These are phyloP conservation scores for Patella depressa DNA, from an alignment of 2,888 invertebrate species.

Conservation along the genomic window DNA sequence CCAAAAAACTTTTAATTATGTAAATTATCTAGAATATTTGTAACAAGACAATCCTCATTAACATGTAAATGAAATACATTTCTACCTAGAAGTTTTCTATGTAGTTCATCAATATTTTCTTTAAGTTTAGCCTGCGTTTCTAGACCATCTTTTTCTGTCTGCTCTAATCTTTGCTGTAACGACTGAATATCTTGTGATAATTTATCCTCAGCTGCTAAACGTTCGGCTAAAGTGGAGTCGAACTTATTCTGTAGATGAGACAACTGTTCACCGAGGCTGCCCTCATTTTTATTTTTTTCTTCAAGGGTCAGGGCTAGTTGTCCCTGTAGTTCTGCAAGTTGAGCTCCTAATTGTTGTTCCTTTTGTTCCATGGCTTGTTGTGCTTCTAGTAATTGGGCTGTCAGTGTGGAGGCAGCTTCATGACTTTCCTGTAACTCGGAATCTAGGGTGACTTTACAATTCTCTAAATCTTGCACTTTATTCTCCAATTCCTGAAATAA, in stretches of 20 bases:
- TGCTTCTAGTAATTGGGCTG: slow-evolving; percentile 24
- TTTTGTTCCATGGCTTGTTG: slow-evolving; percentile 17
- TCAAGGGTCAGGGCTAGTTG: slow-evolving; percentile 44
- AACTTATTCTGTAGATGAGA: slow-evolving; percentile 49
- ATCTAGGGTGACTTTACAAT: slow-evolving; percentile 50
- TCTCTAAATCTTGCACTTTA: slow-evolving; percentile 63
- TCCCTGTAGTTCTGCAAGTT: slow-evolving; percentile 41
- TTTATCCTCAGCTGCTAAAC: not conserved
- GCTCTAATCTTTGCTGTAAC: slow-evolving; percentile 22
- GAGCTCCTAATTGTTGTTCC: slow-evolving; percentile 70
- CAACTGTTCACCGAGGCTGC: slow-evolving; percentile 40
- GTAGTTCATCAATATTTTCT: slow-evolving; percentile 43
- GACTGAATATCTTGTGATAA: slow-evolving; percentile 10
- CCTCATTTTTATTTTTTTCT: slow-evolving; percentile 52
- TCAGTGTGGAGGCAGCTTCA: slow-evolving; percentile 28
- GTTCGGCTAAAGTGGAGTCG: slow-evolving; percentile 12
- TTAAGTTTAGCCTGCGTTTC: slow-evolving; percentile 44
- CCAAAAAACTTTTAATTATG: too few species aligned
- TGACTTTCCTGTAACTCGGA: slow-evolving; percentile 42
- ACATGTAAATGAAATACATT: too few species aligned
- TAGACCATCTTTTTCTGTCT: slow-evolving; percentile 43
- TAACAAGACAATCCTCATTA: too few species aligned
- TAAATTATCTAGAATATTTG: too few species aligned
- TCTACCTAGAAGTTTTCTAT: slow-evolving; percentile 42
- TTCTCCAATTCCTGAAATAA: slow-evolving; percentile 64